Conservation (phyloP, 92 coral and sea anemone species). For the Chrysogorgia sp. region DNA sequence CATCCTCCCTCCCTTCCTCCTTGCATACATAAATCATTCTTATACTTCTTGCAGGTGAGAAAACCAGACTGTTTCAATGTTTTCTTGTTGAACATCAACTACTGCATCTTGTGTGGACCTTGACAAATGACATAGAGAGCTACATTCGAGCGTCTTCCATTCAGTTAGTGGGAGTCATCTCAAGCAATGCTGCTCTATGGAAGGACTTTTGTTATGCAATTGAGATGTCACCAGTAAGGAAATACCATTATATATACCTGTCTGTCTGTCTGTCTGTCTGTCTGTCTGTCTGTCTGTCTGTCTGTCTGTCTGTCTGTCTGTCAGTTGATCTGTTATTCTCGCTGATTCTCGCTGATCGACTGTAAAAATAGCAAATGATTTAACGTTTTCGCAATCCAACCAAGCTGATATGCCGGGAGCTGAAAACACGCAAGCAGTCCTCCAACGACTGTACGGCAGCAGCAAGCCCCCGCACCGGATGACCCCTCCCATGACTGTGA, state of each 20-base stretch:
- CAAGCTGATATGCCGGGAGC: too few species aligned
- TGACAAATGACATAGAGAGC: constrained; percentile 76
- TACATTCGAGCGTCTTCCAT: constrained; percentile 89
- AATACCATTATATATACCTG: neutral
- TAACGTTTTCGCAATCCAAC: too few species aligned
- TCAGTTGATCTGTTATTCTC: too few species aligned
- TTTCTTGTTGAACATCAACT: constrained; percentile 39
- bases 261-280: too few species aligned
- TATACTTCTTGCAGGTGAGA: neutral
- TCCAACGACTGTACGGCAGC: too few species aligned
- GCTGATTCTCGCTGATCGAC: neutral
- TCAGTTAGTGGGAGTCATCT: constrained; percentile 63
- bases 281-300: too few species aligned
- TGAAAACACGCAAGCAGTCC: too few species aligned
- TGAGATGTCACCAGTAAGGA: constrained; percentile 13
- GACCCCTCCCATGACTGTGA: too few species aligned
- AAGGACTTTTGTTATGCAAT: constrained; percentile 12
- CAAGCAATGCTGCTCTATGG: constrained; percentile 63
- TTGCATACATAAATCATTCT: too few species aligned
- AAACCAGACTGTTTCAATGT: neutral
- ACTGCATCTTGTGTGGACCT: constrained; percentile 68
- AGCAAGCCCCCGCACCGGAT: too few species aligned
- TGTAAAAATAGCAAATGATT: too few species aligned
- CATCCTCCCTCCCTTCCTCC: neutral
- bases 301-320: too few species aligned